These are phyloP conservation scores for Myzus persicae DNA, from an alignment of 1,140 invertebrate species.

Conservation along the genomic window DNA sequence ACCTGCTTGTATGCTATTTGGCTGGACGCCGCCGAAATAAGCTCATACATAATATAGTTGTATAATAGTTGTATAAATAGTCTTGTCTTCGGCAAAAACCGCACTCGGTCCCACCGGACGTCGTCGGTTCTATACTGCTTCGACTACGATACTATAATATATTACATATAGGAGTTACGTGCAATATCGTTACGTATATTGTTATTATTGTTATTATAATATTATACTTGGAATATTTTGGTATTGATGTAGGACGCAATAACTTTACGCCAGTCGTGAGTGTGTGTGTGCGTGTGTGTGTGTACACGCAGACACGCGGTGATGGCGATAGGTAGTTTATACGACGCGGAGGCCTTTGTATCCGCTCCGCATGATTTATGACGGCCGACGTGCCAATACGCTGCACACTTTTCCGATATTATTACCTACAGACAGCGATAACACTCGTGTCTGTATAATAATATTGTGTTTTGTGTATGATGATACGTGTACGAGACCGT, in stretches of 20 bases:
- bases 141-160: too few relatives aligned
- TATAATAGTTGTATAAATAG: too few relatives aligned
- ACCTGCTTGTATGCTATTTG: too few relatives aligned
- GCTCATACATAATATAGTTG: too few relatives aligned
- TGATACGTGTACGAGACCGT: neutral
- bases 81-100: too few relatives aligned
- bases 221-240: neutral
- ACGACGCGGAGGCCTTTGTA: neutral
- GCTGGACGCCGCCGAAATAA: too few relatives aligned
- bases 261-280: neutral
- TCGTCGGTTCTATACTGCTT: too few relatives aligned
- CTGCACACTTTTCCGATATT: neutral
- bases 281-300: too few relatives aligned
- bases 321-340: neutral
- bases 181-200: too few relatives aligned
- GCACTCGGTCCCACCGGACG: too few relatives aligned
- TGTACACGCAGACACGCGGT: neutral
- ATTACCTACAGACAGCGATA: neutral
- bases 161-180: too few relatives aligned
- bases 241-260: neutral
- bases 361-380: neutral
- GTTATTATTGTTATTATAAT: too few relatives aligned
- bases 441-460: neutral
- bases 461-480: neutral
- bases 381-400: neutral